These are phyloP conservation scores for Neomicropteryx cornuta DNA, from an alignment of 1,140 invertebrate genomes.

Conservation along the genomic window DNA sequence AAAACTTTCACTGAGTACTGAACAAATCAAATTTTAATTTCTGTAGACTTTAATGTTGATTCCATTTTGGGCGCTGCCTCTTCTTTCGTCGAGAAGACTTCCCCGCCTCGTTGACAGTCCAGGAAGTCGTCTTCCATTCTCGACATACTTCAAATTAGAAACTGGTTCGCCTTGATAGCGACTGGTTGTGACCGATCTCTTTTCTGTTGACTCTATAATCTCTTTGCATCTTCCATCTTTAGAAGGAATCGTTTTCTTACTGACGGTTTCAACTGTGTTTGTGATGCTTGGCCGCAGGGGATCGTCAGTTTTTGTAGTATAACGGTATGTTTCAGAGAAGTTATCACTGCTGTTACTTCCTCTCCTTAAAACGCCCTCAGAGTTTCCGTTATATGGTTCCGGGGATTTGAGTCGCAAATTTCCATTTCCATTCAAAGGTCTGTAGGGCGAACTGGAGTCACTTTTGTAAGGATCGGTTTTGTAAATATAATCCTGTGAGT, in stretches of 20 bases:
- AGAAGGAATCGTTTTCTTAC: slow-evolving; percentile 51
- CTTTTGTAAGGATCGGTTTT: slow-evolving; percentile 35
- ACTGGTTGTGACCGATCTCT: slow-evolving; percentile 54
- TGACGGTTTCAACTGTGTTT: slow-evolving; percentile 54
- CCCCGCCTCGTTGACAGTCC: slow-evolving; percentile 29
- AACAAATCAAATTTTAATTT: slow-evolving; percentile 9
- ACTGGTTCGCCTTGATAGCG: slow-evolving; percentile 39
- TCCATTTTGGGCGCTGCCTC: slow-evolving; percentile 36
- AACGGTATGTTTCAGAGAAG: slow-evolving; percentile 56
- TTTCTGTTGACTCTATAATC: slow-evolving; percentile 55
- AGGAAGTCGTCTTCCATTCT: slow-evolving; percentile 31
- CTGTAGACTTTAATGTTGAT: slow-evolving; percentile 35
- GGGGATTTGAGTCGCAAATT: slow-evolving; percentile 29
- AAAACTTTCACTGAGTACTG: neutral
- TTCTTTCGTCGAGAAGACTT: slow-evolving; percentile 29
- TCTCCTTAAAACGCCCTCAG: slow-evolving; percentile 34
- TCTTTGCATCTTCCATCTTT: slow-evolving; percentile 47
- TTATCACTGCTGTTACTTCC: slow-evolving; percentile 54
- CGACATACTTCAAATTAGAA: slow-evolving; percentile 33
- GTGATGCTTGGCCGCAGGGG: slow-evolving; percentile 49
- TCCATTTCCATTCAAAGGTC: slow-evolving; percentile 27
- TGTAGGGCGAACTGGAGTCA: slow-evolving; percentile 32
- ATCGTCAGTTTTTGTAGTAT: slow-evolving; percentile 51
- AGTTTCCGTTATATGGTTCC: slow-evolving; percentile 27
- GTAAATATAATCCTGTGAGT: slow-evolving; percentile 30